phyloP scores from a whole-genome alignment of 2,113 vertebrate genomes.

The Menidia beryllina region DNA sequence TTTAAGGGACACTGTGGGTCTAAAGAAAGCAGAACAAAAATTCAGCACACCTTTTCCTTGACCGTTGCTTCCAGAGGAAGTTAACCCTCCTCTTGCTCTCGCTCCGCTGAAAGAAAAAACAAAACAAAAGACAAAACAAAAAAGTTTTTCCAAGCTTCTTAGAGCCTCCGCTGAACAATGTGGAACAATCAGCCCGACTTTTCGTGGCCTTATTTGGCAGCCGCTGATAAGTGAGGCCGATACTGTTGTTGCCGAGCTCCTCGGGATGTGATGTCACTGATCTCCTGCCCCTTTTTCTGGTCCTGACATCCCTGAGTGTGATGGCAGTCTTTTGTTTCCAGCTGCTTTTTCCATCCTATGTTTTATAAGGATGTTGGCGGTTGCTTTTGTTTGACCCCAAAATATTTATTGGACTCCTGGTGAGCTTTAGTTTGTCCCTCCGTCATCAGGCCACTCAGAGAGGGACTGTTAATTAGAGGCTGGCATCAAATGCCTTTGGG shows the following conservation, averaged over 20 bases:
- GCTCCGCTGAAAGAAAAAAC: constrained; percentile 26
- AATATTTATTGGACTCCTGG: neutral
- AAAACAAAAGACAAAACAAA: too few species aligned
- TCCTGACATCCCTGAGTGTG: neutral
- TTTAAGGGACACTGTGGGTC: neutral
- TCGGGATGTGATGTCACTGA: constrained; percentile 51
- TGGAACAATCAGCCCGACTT: constrained; percentile 33
- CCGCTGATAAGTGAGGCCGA: constrained; percentile 36
- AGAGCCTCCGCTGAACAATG: constrained; percentile 36
- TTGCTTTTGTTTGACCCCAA: neutral
- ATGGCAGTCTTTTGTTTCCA: neutral
- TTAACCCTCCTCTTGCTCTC: constrained; percentile 21
- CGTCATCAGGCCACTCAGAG: neutral
- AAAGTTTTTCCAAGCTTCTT: constrained; percentile 22
- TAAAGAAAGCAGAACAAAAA: neutral
- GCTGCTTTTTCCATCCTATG: neutral
- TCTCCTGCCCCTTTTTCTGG: neutral
- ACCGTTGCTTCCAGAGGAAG: constrained; percentile 38
- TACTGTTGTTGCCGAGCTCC: constrained; percentile 19
- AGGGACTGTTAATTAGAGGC: constrained; percentile 2
- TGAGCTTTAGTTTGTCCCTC: neutral
- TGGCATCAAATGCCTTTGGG: neutral
- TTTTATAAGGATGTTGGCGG: neutral
- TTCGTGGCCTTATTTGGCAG: constrained; percentile 43
- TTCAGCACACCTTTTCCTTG: neutral